Evolutionary conservation across 2,113 vertebrate species (phyloP).

Genomic region (Clarias macrocephalus): DNA sequence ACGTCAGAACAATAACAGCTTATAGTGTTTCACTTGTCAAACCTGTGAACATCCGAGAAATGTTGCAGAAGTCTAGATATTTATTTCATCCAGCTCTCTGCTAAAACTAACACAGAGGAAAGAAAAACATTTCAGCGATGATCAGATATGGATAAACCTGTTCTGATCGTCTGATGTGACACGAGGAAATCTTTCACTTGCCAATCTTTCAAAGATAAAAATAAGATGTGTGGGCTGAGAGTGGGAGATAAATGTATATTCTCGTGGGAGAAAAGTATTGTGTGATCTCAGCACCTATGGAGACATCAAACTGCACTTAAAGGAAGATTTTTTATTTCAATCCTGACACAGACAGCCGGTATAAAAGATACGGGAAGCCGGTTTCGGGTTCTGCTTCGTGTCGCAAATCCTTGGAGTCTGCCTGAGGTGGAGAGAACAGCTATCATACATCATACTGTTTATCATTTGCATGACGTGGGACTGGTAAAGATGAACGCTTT

Average conservation of each 20-base stretch:
- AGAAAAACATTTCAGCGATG: not conserved
- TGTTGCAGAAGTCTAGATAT: not conserved
- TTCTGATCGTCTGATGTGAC: slow-evolving; percentile 14
- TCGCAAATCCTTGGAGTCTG: slow-evolving; percentile 1
- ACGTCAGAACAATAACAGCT: not conserved
- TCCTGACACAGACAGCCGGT: not conserved
- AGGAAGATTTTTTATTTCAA: slow-evolving; percentile 34
- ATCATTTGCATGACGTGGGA: not conserved
- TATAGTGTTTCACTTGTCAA: not conserved
- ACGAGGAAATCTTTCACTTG: not conserved
- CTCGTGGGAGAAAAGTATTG: slow-evolving; percentile 7
- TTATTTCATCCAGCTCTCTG: not conserved
- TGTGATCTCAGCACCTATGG: slow-evolving; percentile 27
- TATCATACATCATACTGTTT: not conserved
- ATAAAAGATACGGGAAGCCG: not conserved
- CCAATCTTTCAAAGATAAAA: slow-evolving; percentile 28
- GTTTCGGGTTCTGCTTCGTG: not conserved
- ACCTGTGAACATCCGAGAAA: not conserved
- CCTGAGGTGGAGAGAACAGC: not conserved
- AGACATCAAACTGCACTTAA: slow-evolving; percentile 32
- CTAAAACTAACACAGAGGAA: not conserved
- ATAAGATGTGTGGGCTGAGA: slow-evolving; percentile 16
- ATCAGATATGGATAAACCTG: slow-evolving; percentile 24
- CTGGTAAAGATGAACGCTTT: not conserved
- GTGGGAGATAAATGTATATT: slow-evolving; percentile 21